A percentile compares a stretch with the other conserved stretches of the same genome.
Conservation (phyloP, 92 coral and sea anemone genomes). For the Micromussa lordhowensis region DNA sequence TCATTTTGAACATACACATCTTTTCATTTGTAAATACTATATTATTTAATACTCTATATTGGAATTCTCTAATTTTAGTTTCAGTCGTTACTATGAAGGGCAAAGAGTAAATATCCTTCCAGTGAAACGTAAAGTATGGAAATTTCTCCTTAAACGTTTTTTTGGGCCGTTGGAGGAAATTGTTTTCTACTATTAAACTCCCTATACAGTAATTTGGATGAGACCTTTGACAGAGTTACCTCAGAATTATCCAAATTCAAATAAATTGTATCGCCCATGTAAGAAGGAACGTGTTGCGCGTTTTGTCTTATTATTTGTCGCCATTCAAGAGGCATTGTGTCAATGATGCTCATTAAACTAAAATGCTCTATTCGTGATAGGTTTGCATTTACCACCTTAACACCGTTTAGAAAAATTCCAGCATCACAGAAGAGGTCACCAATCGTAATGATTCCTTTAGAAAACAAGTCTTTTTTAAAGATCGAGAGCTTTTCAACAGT, state of each 20-base stretch:
- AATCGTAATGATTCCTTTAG: conserved; percentile 18
- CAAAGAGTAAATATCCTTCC: conserved; percentile 20
- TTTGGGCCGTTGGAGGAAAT: conserved; percentile 15
- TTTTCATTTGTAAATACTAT: conserved; percentile 29
- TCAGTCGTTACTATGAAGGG: neutral
- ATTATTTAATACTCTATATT: conserved; percentile 12
- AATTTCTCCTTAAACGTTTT: neutral
- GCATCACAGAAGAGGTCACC: conserved; percentile 16
- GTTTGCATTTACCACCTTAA: conserved; percentile 12
- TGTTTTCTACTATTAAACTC: too few species aligned
- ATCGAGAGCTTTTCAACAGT: neutral
- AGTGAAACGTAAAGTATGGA: neutral
- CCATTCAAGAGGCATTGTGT: conserved; percentile 23
- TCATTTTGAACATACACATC: neutral
- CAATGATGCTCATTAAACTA: too few species aligned
- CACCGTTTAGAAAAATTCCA: conserved; percentile 25
- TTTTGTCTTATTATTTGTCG: conserved; percentile 22
- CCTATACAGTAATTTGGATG: neutral
- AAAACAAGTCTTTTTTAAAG: neutral
- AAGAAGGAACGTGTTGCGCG: neutral
- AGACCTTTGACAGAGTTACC: conserved; percentile 24
- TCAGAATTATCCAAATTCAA: neutral
- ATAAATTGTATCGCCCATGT: conserved; percentile 22
- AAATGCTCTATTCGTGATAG: conserved; percentile 1
- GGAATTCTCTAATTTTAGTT: conserved; percentile 12